Evolutionary conservation across 2,888 invertebrate species (phyloP).

Genomic region (Drosophila anomelani): DNA sequence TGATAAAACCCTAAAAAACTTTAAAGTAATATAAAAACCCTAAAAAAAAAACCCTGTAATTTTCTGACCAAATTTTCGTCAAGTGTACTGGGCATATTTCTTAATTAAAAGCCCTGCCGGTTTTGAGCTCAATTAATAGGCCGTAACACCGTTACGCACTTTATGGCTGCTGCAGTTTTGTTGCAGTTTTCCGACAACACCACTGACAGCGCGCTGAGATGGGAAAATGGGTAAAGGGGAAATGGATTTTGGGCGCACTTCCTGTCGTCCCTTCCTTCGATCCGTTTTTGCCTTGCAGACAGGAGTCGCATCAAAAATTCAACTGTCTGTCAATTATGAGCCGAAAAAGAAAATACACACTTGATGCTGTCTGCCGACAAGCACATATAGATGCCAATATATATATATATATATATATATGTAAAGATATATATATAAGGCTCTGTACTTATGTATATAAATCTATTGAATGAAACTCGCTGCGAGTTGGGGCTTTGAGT

Average conservation of each 20-base stretch:
- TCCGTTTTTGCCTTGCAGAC: constrained; percentile 49
- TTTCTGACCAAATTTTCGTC: not conserved
- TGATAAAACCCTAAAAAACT: not conserved
- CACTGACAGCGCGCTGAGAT: constrained; percentile 16
- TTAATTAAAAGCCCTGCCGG: constrained; percentile 64
- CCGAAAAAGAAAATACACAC: constrained; percentile 58
- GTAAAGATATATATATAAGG: not conserved
- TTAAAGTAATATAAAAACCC: not conserved
- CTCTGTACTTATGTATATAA: constrained; percentile 31
- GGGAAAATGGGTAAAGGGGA: constrained; percentile 8
- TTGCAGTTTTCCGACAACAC: constrained; percentile 14
- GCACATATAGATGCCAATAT: constrained; percentile 22
- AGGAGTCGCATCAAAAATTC: constrained; percentile 62
- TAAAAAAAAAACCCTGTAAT: too few species aligned
- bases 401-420: constrained; percentile 5
- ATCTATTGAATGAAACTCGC: constrained; percentile 70
- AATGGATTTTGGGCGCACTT: constrained; percentile 29
- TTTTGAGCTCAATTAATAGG: constrained; percentile 61
- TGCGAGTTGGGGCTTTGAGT: constrained; percentile 59
- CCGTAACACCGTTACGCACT: constrained; percentile 58
- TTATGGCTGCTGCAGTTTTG: constrained; percentile 36
- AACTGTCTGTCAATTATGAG: constrained; percentile 73
- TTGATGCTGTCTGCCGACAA: constrained; percentile 52
- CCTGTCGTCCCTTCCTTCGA: constrained; percentile 4
- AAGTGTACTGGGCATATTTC: constrained; percentile 42